A percentile compares a stretch with the other conserved stretches of the same genome.
phyloP scores from a whole-genome alignment of 2,797 vertebrate genomes.

The Bradypus variegatus region DNA sequence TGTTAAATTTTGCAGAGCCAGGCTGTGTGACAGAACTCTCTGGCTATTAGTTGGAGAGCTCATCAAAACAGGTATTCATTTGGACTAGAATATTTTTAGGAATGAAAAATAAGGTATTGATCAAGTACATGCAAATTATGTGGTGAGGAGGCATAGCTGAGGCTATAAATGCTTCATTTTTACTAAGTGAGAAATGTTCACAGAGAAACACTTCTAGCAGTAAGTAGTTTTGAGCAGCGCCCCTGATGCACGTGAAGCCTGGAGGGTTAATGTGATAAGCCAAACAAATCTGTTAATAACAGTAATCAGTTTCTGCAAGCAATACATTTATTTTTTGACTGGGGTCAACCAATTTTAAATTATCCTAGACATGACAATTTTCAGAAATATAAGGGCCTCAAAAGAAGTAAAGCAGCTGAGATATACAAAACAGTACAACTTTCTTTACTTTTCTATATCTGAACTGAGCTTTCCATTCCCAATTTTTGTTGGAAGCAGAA shows the following conservation, averaged over 20 bases:
- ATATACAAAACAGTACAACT: background rate
- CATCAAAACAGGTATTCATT: background rate
- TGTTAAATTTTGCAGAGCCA: background rate
- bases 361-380: background rate
- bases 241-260: background rate
- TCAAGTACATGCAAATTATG: constrained; percentile 5
- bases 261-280: background rate
- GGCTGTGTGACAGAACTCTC: background rate
- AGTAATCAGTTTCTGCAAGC: background rate
- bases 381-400: background rate
- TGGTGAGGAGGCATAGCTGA: background rate
- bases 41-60: background rate
- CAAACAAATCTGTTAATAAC: background rate
- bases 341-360: background rate
- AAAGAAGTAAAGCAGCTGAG: background rate
- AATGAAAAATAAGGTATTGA: constrained; percentile 41
- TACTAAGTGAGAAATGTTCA: background rate
- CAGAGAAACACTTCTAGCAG: background rate
- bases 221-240: background rate
- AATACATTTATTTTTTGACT: background rate
- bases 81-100: background rate
- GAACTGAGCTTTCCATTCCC: background rate
- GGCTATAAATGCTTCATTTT: background rate
- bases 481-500: background rate
- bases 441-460: background rate